Conservation (phyloP, 2,888 invertebrate genomes). For the Raillietiella orientalis region DNA sequence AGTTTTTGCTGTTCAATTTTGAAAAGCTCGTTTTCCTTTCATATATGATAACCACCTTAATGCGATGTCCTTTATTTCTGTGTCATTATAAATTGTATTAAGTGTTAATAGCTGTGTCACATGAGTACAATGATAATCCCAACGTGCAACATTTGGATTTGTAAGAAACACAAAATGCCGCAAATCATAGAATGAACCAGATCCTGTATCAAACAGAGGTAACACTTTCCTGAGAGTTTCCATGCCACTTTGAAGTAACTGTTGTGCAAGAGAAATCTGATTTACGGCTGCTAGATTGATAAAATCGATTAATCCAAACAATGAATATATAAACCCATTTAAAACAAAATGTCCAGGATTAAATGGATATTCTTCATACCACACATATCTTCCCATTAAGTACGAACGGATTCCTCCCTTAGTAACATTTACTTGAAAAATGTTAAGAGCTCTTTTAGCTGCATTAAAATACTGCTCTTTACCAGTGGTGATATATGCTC, state of each 20-base stretch:
- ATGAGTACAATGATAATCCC: slow-evolving; percentile 98
- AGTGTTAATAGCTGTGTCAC: slow-evolving; percentile 57
- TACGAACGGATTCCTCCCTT: slow-evolving; percentile 51
- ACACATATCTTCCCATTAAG: slow-evolving; percentile 53
- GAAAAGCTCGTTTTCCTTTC: slow-evolving; percentile 71
- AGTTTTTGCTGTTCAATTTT: slow-evolving; percentile 43
- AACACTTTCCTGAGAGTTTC: slow-evolving; percentile 53
- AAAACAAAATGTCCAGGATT: slow-evolving; percentile 74
- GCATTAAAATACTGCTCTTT: slow-evolving; percentile 35
- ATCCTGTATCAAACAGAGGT: slow-evolving; percentile 72
- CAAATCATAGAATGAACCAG: slow-evolving; percentile 81
- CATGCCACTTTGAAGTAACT: slow-evolving; percentile 53
- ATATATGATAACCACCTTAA: slow-evolving; percentile 81
- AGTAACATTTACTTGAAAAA: slow-evolving; percentile 34
- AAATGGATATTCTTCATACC: slow-evolving; percentile 98
- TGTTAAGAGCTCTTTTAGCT: slow-evolving; percentile 41
- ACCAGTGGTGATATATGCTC: slow-evolving; percentile 55
- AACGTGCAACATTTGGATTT: slow-evolving; percentile 80
- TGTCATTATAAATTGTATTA: slow-evolving; percentile 47
- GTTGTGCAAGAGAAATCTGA: slow-evolving; percentile 28
- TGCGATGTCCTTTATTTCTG: slow-evolving; percentile 35
- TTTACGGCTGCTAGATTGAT: slow-evolving; percentile 27
- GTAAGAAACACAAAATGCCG: slow-evolving; percentile 54
- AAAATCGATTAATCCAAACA: slow-evolving; percentile 68
- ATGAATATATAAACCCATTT: slow-evolving; percentile 91